Evolutionary conservation across 2,113 vertebrate species (phyloP), one percentile per base, ranked within the genome.

Genomic region (Carlito syrichta): DNA sequence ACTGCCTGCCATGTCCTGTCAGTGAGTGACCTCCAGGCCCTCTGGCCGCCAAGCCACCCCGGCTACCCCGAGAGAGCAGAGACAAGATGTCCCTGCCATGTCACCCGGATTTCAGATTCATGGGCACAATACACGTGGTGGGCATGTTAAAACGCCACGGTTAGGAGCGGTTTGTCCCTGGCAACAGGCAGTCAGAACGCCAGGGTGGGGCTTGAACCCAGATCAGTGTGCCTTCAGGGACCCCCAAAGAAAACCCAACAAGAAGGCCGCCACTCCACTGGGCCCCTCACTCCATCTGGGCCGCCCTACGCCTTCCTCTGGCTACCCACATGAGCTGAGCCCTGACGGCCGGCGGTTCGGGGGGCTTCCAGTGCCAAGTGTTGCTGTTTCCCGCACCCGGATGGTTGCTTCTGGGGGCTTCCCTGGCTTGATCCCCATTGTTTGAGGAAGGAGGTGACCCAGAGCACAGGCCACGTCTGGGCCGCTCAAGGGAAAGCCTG

Each of bases 1-100:
- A 6, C 8, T 60, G 38, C 20, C 16, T 1, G 6, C 10, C 10
- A 1, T 2, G 0, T n/a, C n/a, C n/a, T n/a, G n/a, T 25, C 11
- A 38, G 9, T 0, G 25, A 77, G 4, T 2, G 45, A 30, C 48
- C 19, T 58, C 40, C 84, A 43, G 69, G 73, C 3, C 30, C 22
- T 48, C 52, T 14, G 1, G 17, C 17, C 11, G 62, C 52, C 2
- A 2, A 9, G 74, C n/a, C 27, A 17, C 35, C 12, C 38, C 14
- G 2, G 20, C 35, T 43, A 6, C 12, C 45, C 43, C 13, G 40
- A 52, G 32, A 63, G 17, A 38, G 81, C 20, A 25, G 56, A 85
- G 19, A 23, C 20, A 10, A 35, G 8, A 60, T 84, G 3, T 9
- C 32, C 6, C 17, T 60, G 17, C 32, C 27, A 73, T 35, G 12